Conservation (phyloP, 2,113 vertebrate genomes). For the Girardinichthys multiradiatus region DNA sequence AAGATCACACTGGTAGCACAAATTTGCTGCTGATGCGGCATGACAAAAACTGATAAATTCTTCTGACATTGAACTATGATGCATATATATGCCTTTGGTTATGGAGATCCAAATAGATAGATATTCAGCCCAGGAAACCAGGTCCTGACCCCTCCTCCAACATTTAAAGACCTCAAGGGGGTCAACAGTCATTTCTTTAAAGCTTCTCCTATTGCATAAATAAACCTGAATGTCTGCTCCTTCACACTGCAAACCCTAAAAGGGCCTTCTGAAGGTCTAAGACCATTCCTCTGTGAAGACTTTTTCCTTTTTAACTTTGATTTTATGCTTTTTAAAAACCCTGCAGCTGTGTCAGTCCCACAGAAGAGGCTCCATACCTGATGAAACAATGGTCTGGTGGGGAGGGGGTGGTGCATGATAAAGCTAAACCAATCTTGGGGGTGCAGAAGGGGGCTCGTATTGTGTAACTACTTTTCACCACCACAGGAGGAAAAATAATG, state of each 20-base stretch:
- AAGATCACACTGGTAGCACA: conserved; percentile 15
- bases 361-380: conserved; percentile 71
- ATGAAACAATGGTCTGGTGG: conserved; percentile 59
- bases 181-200: conserved; percentile 54
- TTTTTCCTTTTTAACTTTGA: conserved; percentile 73
- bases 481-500: conserved; percentile 28
- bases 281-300: conserved; percentile 66
- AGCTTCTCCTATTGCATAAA: conserved; percentile 54
- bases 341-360: conserved; percentile 40
- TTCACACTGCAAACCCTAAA: conserved; percentile 18
- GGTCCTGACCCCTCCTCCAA: conserved; percentile 19
- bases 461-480: conserved; percentile 51
- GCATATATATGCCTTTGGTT: conserved; percentile 63
- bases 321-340: conserved; percentile 72
- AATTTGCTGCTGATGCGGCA: conserved; percentile 46
- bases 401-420: conserved; percentile 42
- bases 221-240: conserved; percentile 46
- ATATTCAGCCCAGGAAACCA: conserved; percentile 34
- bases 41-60: conserved; percentile 57
- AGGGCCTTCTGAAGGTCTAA: conserved; percentile 58
- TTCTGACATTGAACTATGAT: conserved; percentile 68
- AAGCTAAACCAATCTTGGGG: conserved; percentile 42
- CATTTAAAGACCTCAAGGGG: conserved; percentile 17
- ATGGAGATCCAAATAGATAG: conserved; percentile 37
- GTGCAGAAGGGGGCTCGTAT: conserved; percentile 36